Evolutionary conservation across 2,888 invertebrate species (phyloP).

Genomic region (Stratiomys singularior): DNA sequence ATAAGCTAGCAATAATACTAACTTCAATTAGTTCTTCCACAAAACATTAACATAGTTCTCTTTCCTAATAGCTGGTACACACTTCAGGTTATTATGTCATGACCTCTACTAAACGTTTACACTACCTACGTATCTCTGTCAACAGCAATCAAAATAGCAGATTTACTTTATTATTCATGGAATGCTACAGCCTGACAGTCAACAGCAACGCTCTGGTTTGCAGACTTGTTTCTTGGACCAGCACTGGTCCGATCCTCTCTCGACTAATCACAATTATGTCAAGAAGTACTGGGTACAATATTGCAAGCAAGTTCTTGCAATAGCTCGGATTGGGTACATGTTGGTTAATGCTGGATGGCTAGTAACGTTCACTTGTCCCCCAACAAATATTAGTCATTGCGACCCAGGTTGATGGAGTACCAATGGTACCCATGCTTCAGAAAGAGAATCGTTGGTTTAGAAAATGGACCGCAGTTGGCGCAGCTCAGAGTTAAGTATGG

Average conservation of each 20-base stretch:
- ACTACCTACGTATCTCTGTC: constrained; percentile 20
- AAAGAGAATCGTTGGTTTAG: not conserved
- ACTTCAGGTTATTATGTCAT: constrained; percentile 26
- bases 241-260: not conserved
- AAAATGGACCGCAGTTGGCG: not conserved
- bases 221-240: constrained; percentile 26
- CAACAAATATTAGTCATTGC: not conserved
- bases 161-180: constrained; percentile 13
- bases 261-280: constrained; percentile 24
- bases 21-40: too few species aligned
- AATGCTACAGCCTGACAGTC: not conserved
- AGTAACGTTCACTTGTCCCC: not conserved
- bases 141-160: constrained; percentile 4
- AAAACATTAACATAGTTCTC: too few species aligned
- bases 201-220: not conserved
- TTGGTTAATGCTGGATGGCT: not conserved
- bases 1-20: too few species aligned
- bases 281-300: constrained; percentile 3
- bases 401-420: not conserved
- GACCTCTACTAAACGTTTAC: not conserved
- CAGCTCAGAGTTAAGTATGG: not conserved
- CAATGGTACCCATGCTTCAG: not conserved
- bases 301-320: not conserved
- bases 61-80: too few species aligned
- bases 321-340: not conserved